These are phyloP conservation scores for Palloptera scutellata DNA, from an alignment of 2,888 invertebrate genomes.

Conservation along the genomic window DNA sequence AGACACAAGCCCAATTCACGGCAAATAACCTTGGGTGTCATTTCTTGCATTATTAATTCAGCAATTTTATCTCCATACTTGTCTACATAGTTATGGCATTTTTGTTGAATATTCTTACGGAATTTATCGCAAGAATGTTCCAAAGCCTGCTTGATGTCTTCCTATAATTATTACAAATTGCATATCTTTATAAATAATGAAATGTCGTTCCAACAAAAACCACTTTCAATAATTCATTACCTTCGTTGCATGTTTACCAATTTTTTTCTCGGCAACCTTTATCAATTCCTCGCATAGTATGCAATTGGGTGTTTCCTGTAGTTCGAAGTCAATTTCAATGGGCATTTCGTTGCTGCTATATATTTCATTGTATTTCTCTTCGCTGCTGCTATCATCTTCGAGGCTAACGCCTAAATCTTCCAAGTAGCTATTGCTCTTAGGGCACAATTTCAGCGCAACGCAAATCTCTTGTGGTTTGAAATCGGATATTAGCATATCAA, in stretches of 20 bases:
- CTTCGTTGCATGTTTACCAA: slow-evolving; percentile 55
- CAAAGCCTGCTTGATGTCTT: slow-evolving; percentile 56
- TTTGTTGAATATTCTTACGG: slow-evolving; percentile 57
- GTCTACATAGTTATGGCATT: slow-evolving; percentile 77
- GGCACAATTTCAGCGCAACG: slow-evolving; percentile 77
- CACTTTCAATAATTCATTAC: slow-evolving; percentile 32
- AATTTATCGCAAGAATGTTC: slow-evolving; percentile 56
- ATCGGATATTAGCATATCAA: slow-evolving; percentile 81
- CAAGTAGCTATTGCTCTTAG: slow-evolving; percentile 65
- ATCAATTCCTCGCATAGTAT: slow-evolving; percentile 58
- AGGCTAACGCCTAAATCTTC: slow-evolving; percentile 50
- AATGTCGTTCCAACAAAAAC: too few relatives aligned
- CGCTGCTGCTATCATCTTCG: slow-evolving; percentile 31
- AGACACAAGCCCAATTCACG: slow-evolving; percentile 72
- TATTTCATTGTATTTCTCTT: slow-evolving; percentile 45
- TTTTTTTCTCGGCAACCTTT: slow-evolving; percentile 54
- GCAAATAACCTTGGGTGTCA: slow-evolving; percentile 77
- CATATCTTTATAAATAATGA: not conserved
- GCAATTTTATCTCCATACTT: slow-evolving; percentile 79
- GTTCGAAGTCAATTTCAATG: slow-evolving; percentile 49
- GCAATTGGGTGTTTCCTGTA: slow-evolving; percentile 52
- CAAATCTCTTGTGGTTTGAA: slow-evolving; percentile 81
- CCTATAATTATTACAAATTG: slow-evolving; percentile 36
- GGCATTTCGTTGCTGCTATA: slow-evolving; percentile 52
- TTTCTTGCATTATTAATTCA: slow-evolving; percentile 72